Conservation (phyloP, 2,888 invertebrate species). For the Tetrapedia diversipes region DNA sequence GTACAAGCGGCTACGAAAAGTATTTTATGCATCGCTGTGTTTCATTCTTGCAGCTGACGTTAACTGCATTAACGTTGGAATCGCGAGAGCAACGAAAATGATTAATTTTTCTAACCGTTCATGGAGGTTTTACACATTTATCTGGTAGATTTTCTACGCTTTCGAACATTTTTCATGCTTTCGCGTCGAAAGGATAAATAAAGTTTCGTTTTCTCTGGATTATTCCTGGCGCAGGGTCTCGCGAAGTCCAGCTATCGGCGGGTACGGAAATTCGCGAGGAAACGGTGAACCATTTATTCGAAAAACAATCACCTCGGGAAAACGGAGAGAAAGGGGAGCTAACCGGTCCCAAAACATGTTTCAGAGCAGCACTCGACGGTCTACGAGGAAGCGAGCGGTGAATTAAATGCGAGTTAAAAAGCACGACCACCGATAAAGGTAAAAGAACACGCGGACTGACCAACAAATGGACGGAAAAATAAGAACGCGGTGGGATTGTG, state of each 20-base stretch:
- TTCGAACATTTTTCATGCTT: no score
- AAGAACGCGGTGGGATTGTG: no score
- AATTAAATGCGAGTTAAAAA: conserved; percentile 45
- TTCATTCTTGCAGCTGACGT: no score
- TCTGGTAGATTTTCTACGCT: no score
- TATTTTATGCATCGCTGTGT: no score
- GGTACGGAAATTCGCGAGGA: neutral
- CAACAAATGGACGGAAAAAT: neutral
- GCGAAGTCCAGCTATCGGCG: no score
- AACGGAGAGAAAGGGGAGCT: neutral
- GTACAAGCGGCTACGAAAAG: no score
- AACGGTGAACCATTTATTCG: neutral
- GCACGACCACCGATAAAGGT: conserved; percentile 26
- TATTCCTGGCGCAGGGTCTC: neutral
- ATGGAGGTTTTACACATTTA: no score
- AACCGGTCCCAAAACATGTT: conserved; percentile 13
- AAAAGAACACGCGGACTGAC: neutral
- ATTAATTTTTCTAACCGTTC: no score
- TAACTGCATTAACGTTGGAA: no score
- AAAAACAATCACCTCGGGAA: conserved; percentile 15
- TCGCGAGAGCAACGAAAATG: no score
- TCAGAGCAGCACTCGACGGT: neutral
- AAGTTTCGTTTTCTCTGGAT: neutral
- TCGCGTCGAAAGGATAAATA: no score
- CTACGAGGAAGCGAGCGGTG: conserved; percentile 9